Evolutionary conservation across 2,888 invertebrate genomes (phyloP), one percentile per base, ranked within the genome.

Genomic region (Hypolimnas misippus): DNA sequence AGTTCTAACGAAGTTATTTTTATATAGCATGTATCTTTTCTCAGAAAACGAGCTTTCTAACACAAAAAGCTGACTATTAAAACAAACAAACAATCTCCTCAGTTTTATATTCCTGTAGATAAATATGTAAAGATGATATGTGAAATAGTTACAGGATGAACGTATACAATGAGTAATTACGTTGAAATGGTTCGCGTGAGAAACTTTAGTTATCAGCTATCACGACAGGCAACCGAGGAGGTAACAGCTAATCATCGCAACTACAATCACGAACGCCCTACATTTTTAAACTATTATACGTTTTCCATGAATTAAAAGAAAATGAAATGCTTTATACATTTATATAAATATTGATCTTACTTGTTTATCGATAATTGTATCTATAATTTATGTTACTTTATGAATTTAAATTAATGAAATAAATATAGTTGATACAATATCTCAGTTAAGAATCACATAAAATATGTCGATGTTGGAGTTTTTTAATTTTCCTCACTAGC

Each of bases 401-500:
- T n/a, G n/a, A n/a, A n/a, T n/a, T n/a, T n/a, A n/a, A n/a, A n/a
- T n/a, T n/a, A n/a, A n/a, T n/a, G n/a, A n/a, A n/a, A n/a, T n/a
- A n/a, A n/a, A n/a, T n/a, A n/a, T n/a, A n/a, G n/a, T n/a, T n/a
- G n/a, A n/a, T n/a, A n/a, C n/a, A n/a, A n/a, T n/a, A n/a, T n/a
- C n/a, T n/a, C n/a, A n/a, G n/a, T n/a, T n/a, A n/a, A n/a, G n/a
- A n/a, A n/a, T n/a, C n/a, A n/a, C n/a, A n/a, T n/a, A n/a, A n/a
- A n/a, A n/a, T n/a, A n/a, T n/a, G n/a, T n/a, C 25, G 25, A 25
- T 25, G 25, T 25, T 5, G 5, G 25, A 25, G 40, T 50, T 50
- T 21, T 16, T 16, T 25, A 38, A 14, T 16, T 25, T 62, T 51
- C 82, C 66, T 73, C 86, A 78, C 87, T 86, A 86, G 71, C 66